Conservation (phyloP, 1,140 invertebrate species). For the Brachionus sp. region DNA sequence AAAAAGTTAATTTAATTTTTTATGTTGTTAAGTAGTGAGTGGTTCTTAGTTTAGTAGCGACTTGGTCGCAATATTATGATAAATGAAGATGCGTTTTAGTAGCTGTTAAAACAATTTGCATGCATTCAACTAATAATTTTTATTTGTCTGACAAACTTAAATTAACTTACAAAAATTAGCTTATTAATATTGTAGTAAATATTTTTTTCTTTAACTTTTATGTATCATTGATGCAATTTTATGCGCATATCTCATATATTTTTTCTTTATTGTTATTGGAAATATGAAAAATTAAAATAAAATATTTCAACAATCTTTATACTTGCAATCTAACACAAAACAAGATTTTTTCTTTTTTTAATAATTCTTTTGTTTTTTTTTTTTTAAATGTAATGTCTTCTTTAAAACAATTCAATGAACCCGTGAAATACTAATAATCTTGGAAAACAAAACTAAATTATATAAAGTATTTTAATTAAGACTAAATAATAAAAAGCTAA, state of each 20-base stretch:
- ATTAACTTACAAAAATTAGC: background rate
- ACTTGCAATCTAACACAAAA: background rate
- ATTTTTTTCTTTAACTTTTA: background rate
- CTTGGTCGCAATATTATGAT: background rate
- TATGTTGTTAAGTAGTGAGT: background rate
- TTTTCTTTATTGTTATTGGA: background rate
- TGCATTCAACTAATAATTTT: background rate
- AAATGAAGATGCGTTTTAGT: background rate
- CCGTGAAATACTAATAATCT: background rate
- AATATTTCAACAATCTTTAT: background rate
- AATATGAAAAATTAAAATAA: conserved; percentile 28
- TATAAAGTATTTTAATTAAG: background rate
- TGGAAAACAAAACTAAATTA: background rate
- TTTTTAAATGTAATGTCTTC: background rate
- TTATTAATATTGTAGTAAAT: background rate
- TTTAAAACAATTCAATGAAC: background rate
- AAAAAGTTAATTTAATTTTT: background rate
- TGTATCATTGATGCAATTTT: conserved; percentile 19
- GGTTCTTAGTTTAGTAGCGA: background rate
- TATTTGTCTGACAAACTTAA: background rate
- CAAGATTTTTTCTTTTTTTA: background rate
- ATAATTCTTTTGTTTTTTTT: background rate
- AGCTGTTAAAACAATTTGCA: background rate
- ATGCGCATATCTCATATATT: background rate
- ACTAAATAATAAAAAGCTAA: background rate